Evolutionary conservation across 2,888 invertebrate species (phyloP).

Genomic region (Leptinotarsa juncta): DNA sequence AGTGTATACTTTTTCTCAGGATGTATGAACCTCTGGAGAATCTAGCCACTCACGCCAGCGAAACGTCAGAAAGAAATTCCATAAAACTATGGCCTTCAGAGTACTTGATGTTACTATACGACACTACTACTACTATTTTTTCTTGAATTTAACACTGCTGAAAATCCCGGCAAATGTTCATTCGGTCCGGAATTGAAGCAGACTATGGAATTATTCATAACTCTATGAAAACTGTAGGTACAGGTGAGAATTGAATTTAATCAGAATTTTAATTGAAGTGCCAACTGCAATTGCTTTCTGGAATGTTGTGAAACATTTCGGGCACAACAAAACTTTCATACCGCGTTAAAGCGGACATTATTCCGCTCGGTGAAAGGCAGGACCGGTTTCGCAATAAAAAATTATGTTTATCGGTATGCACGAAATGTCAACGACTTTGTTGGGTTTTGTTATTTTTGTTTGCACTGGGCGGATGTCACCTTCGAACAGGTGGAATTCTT

Average conservation of each 20-base stretch:
- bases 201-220: conserved; percentile 5
- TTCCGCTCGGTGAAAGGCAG: conserved; percentile 1
- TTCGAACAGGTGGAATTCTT: background rate
- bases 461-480: background rate
- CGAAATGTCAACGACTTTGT: background rate
- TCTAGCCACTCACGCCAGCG: no score
- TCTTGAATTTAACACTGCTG: no score
- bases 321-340: background rate
- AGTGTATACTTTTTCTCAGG: no score
- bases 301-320: conserved; percentile 18
- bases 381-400: conserved; percentile 13
- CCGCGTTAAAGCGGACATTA: background rate
- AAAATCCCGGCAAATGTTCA: background rate
- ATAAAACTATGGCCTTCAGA: no score
- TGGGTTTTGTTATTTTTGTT: background rate
- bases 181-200: background rate
- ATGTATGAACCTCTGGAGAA: no score
- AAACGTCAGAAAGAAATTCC: no score
- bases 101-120: no score
- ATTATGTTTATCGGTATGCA: background rate
- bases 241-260: conserved; percentile 29
- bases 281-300: conserved; percentile 26
- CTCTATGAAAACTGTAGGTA: conserved; percentile 24
- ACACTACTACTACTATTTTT: no score
- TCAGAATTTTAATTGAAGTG: conserved; percentile 28